Base-by-base conservation (phyloP, 2,888 invertebrate species). In the Tuta absoluta region DNA sequence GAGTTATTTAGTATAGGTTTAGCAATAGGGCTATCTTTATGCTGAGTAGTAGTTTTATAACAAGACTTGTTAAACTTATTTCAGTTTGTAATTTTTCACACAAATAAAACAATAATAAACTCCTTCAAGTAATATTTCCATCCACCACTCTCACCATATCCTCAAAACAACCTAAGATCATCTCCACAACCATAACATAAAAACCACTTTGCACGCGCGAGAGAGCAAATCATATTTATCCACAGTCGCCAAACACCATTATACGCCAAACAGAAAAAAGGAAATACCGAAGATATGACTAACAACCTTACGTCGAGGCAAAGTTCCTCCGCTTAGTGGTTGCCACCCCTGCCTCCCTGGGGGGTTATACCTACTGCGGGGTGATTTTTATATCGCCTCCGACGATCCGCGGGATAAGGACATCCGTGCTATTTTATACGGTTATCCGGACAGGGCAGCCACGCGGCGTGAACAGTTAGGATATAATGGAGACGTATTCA, bases 391-490 rank as follows among this genome's bases (percentile, higher is more conserved):
- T 81, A 81, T 79, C 78, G 77, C 77, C 75, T 67, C 73, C 78
- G 75, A 74, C 80, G 80, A 84, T 78, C 79, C 81, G 73, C 77
- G 79, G 77, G 82, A 84, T 85, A 81, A 85, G 85, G 84, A 84
- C 82, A 86, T 86, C 85, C 82, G 81, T 74, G 81, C 75, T 79
- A 78, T 80, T 84, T 83, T 82, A 84, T 82, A 83, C 80, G 82
- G 77, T 79, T 81, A 84, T 82, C 83, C 83, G 78, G 78, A 41
- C 51, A 62, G 51, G 62, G 62, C 17, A 51, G 21, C 61, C 61
- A 63, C 59, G 53, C 45, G 60, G 51, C n/a, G 49, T 45, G 11
- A 24, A 12, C 45, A 10, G 24, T 60, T 24, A 45, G 37, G 37
- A 51, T 60, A 45, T 45, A 45, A 60, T 60, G 19, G 33, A 33